Conservation (phyloP, 2,797 vertebrate species). For the Vespertilio murinus region DNA sequence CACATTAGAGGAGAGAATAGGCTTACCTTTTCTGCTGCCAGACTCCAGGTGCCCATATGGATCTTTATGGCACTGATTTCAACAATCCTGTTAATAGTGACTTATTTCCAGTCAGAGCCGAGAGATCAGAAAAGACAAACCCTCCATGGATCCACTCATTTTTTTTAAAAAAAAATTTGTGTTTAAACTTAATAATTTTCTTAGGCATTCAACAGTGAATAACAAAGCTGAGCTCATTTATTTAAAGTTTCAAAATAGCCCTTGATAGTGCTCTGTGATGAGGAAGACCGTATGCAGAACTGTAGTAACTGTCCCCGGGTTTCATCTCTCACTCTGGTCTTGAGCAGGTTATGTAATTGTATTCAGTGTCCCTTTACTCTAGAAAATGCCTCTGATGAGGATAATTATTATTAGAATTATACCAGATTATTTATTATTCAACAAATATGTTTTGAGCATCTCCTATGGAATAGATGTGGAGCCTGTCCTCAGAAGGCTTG, state of each 20-base stretch:
- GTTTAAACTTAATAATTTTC: slow-evolving; percentile 69
- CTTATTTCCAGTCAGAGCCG: slow-evolving; percentile 54
- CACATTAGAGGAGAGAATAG: background rate
- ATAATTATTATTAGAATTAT: background rate
- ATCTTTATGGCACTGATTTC: background rate
- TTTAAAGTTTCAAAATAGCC: slow-evolving; percentile 57
- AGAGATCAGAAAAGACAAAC: slow-evolving; percentile 52
- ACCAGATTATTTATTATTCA: background rate
- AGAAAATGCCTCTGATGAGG: background rate
- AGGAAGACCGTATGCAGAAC: background rate
- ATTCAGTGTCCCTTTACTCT: background rate
- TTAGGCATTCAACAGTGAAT: slow-evolving; percentile 55
- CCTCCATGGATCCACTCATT: slow-evolving; percentile 45
- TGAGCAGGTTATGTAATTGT: background rate
- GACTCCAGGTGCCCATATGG: background rate
- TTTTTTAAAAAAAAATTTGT: slow-evolving; percentile 25
- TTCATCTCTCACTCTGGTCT: background rate
- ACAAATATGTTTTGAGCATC: background rate
- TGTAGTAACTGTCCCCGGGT: background rate
- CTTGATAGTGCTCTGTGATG: background rate
- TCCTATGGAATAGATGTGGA: background rate
- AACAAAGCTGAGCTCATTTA: slow-evolving; percentile 54
- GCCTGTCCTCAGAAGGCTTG: background rate
- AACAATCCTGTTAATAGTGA: background rate
- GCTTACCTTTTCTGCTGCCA: slow-evolving; percentile 33